phyloP scores from a whole-genome alignment of 1,140 invertebrate genomes.

The Dufourea novaeangliae region DNA sequence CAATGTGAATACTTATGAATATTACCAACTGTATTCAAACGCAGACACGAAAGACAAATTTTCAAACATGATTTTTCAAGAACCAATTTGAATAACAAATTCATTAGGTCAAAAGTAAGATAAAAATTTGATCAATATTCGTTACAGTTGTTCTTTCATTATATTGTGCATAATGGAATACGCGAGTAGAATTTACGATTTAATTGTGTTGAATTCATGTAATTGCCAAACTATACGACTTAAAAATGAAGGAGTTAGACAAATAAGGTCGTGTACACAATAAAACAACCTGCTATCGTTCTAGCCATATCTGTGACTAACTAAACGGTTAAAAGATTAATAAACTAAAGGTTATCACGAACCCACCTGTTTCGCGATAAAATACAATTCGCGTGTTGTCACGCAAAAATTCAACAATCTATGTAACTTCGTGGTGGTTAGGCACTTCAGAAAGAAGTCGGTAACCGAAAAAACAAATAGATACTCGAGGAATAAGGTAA shows the following conservation, averaged over 20 bases:
- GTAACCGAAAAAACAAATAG: background rate
- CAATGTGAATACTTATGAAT: too few relatives aligned
- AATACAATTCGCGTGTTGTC: background rate
- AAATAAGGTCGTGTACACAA: background rate
- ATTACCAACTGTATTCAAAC: too few relatives aligned
- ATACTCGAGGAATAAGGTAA: background rate
- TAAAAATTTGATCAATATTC: too few relatives aligned
- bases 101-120: too few relatives aligned
- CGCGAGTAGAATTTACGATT: too few relatives aligned
- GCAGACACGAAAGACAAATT: too few relatives aligned
- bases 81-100: too few relatives aligned
- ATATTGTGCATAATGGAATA: too few relatives aligned
- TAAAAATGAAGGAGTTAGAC: background rate
- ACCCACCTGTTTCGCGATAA: background rate
- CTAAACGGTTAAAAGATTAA: slow-evolving; percentile 6
- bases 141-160: too few relatives aligned
- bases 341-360: background rate
- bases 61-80: too few relatives aligned
- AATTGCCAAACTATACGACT: too few relatives aligned
- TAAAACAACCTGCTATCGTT: background rate
- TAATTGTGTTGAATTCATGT: too few relatives aligned
- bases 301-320: background rate
- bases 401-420: background rate
- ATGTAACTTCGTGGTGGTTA: background rate
- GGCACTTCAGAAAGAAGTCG: background rate